Evolutionary conservation across 2,888 invertebrate genomes (phyloP), one percentile per base, ranked within the genome.

Genomic region (Argynnis bischoffii): DNA sequence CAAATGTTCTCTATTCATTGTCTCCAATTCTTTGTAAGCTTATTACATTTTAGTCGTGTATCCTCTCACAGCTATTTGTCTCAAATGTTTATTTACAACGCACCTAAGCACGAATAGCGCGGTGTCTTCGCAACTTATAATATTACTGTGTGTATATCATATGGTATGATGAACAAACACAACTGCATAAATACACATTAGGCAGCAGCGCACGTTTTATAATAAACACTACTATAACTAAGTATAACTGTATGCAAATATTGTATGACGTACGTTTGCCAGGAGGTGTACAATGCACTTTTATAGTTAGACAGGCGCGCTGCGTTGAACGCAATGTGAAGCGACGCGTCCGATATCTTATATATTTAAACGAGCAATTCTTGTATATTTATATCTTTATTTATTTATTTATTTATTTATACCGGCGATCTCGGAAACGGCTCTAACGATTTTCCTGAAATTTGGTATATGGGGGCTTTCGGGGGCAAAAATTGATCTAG

Each of bases 201-300:
- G 67, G 63, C 76, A 57, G 73, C 72, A 67, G 71, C 63, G 71
- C 76, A 76, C 75, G 75, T 76, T 72, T 74, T 72, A 69, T 74
- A 74, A 77, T 74, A 73, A 73, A 72, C 68, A 71, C 64, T 67
- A 46, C 56, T 70, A 74, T 72, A 74, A 66, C 72, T 75, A 74
- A 69, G 67, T 66, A 66, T 73, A 73, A 74, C 64, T 73, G 72
- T 76, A 76, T 77, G 74, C 70, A 74, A 79, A 77, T 77, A 70
- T 71, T 69, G 68, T 66, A 76, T 79, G 77, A 77, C 74, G 79
- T 77, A 72, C 72, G 74, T 84, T 84, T 88, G 85, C 87, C 85
- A 84, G 83, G 85, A 89, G 84, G 83, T 85, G 85, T 85, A 87
- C 88, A 89, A 89, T 88, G 87, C 87, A 79, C 89, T 88, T 90